Evolutionary conservation across 2,888 invertebrate species (phyloP), one percentile per base, ranked within the genome.

Genomic region (Platerodrilus igneus): DNA sequence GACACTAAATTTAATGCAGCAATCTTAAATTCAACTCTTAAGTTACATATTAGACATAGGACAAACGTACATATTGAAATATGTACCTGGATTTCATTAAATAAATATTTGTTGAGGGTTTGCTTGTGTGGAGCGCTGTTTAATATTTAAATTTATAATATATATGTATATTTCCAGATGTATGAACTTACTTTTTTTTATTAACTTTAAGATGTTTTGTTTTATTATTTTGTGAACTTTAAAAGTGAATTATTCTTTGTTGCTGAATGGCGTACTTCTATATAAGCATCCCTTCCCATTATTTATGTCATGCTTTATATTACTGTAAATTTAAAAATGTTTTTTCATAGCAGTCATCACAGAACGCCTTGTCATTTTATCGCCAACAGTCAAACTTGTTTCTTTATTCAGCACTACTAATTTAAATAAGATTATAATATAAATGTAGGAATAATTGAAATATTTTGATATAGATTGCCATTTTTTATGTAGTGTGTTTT

Each of bases 31-130:
- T n/a, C n/a, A n/a, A 45, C 45, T 40, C 45, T 44, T 47, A 49
- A 45, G 48, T 48, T 42, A 45, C n/a, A 43, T 47, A 32, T 45
- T 45, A 49, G 47, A 29, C 44, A 40, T 47, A 45, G 34, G 21
- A 53, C 51, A 48, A 52, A 55, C 59, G 63, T 63, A 62, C 62
- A 64, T 63, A 63, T 63, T 57, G 50, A 52, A 54, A 53, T 63
- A 64, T 63, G 62, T 64, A 65, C 62, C 63, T 63, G 65, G 63
- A 60, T 37, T 44, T 44, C n/a, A n/a, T n/a, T n/a, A n/a, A n/a
- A n/a, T n/a, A 48, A 33, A 36, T 23, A 25, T 26, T 34, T 22
- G 37, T 37, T 46, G 41, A 16, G 37, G 39, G 44, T 39, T 36
- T 25, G 29, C 41, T 41, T 37, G 19, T 11, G 18, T 31, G 23